Conservation (phyloP, 2,797 vertebrate species). For the Eleutherodactylus coqui region DNA sequence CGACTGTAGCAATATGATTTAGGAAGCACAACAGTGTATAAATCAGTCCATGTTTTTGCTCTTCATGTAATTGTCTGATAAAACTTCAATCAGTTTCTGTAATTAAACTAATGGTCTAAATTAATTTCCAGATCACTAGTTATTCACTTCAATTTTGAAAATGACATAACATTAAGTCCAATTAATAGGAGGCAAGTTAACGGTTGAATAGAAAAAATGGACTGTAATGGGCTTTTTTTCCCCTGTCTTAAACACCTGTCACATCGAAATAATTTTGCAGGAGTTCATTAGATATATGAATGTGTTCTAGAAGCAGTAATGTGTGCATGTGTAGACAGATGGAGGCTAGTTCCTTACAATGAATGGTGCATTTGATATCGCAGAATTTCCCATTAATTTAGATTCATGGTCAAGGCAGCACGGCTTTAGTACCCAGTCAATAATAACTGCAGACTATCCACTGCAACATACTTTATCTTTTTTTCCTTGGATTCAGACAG, state of each 20-base stretch:
- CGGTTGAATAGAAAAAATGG: slow-evolving; percentile 48
- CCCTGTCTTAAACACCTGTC: slow-evolving; percentile 51
- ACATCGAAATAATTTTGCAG: slow-evolving; percentile 30
- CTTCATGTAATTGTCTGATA: slow-evolving; percentile 75
- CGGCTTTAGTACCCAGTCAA: not conserved
- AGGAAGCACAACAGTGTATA: slow-evolving; percentile 71
- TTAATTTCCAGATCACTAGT: slow-evolving; percentile 78
- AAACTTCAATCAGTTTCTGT: slow-evolving; percentile 76
- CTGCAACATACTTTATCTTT: no score
- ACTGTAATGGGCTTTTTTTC: slow-evolving; percentile 56
- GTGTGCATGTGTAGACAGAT: slow-evolving; percentile 1
- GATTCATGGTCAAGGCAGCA: not conserved
- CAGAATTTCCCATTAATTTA: slow-evolving; percentile 9
- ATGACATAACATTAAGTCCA: slow-evolving; percentile 69
- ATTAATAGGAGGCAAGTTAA: slow-evolving; percentile 69
- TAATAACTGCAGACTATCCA: not conserved
- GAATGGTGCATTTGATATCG: not conserved
- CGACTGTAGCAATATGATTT: slow-evolving; percentile 70
- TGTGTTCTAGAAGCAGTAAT: slow-evolving; percentile 15
- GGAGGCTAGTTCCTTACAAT: not conserved
- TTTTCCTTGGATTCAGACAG: not conserved
- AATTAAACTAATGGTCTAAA: slow-evolving; percentile 79
- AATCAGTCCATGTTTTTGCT: slow-evolving; percentile 73
- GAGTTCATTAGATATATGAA: slow-evolving; percentile 25
- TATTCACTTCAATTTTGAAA: slow-evolving; percentile 72